Evolutionary conservation across 2,797 vertebrate species (phyloP).

Genomic region (Hipposideros larvatus): DNA sequence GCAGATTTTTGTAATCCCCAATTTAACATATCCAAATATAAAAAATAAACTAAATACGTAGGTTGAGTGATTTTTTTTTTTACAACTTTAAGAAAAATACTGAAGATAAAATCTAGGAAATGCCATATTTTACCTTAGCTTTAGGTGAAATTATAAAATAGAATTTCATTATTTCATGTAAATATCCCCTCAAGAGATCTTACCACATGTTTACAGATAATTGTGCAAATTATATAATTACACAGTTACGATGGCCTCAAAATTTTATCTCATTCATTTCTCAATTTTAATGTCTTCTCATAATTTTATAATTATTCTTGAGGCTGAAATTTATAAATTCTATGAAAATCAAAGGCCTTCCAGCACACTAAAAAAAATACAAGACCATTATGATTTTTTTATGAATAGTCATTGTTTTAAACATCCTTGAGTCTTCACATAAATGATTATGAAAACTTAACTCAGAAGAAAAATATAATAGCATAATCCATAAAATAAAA

Average conservation of each 20-base stretch:
- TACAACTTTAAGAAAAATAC: conserved; percentile 70
- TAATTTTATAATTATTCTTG: conserved; percentile 63
- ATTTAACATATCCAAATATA: conserved; percentile 62
- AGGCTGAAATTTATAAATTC: conserved; percentile 67
- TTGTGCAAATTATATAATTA: conserved; percentile 75
- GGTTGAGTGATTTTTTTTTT: background rate
- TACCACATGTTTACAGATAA: conserved; percentile 56
- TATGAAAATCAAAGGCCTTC: conserved; percentile 70
- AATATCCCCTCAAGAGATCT: conserved; percentile 56
- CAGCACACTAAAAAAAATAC: conserved; percentile 69
- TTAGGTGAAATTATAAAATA: conserved; percentile 77
- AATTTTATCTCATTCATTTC: conserved; percentile 57
- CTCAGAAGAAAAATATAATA: conserved; percentile 82
- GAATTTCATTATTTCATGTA: conserved; percentile 71
- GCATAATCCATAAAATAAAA: conserved; percentile 76
- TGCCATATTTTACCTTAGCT: conserved; percentile 65
- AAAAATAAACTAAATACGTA: conserved; percentile 69
- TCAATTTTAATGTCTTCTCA: conserved; percentile 38
- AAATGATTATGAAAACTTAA: conserved; percentile 80
- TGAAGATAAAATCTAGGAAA: conserved; percentile 66
- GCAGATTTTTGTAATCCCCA: conserved; percentile 29
- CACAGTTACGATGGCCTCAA: conserved; percentile 62
- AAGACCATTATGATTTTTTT: conserved; percentile 78
- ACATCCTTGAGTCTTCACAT: conserved; percentile 83
- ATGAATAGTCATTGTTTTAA: conserved; percentile 80